Base-by-base conservation (phyloP, 2,113 vertebrate genomes). In the Ctenomys sociabilis region DNA sequence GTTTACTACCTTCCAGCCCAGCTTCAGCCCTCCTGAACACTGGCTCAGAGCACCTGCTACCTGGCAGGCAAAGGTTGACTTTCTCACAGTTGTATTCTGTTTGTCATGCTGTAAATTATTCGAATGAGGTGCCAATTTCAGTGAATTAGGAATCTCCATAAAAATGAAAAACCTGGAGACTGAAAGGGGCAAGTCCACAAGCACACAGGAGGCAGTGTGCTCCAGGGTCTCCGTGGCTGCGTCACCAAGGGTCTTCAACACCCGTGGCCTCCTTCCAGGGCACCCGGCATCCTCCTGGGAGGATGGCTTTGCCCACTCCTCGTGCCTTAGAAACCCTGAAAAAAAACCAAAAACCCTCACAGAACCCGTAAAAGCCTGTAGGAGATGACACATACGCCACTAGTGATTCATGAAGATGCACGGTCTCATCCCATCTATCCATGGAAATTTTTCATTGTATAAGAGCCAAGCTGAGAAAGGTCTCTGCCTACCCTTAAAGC, bases 221-320 rank as follows among this genome's bases (percentile, higher is more conserved):
- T 6, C 49, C 3, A 3, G 78, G n/a, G 22, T 3, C 22, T 2
- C 2, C 21, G 6, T 22, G 30, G 35, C n/a, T 35, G 17, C 66
- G 59, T 72, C 43, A 16, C 54, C 45, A 59, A 73, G 92, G 26
- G 24, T 13, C 22, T 35, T 28, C 35, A n/a, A 4, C 1, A 10
- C n/a, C 5, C 7, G 22, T 7, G 7, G 28, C 35, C 70, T 30
- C 1, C 4, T 35, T 7, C 13, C 26, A 72, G 35, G 26, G 14
- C 0, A 6, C 7, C 16, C 7, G 26, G 26, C 11, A 1, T 24
- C 37, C 0, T 32, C 16, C 24, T 12, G 4, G 13, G 37, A 14
- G 12, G 68, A 43, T 32, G 13, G 17, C 43, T 43, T 52, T 70
- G 70, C 32, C 54, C 37, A 84, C 45, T 32, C 21, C 14, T 30